Evolutionary conservation across 2,888 invertebrate species (phyloP).

Genomic region (Pyrgus malvae): DNA sequence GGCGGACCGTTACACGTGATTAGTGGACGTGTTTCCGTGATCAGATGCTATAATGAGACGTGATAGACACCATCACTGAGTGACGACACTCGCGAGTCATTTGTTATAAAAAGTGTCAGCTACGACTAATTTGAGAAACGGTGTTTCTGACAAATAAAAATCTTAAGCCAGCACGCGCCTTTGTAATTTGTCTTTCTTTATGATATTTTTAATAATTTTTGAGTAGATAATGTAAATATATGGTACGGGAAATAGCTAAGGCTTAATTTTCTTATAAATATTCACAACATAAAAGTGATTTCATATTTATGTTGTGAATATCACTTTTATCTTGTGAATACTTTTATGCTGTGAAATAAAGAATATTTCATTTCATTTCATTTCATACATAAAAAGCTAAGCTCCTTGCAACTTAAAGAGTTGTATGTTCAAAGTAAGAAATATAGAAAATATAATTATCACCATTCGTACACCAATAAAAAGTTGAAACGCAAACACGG

Average conservation of each 20-base stretch:
- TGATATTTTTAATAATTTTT: background rate
- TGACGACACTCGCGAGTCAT: slow-evolving; percentile 12
- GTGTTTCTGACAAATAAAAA: background rate
- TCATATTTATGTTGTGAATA: no score
- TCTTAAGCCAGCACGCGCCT: background rate
- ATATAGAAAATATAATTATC: background rate
- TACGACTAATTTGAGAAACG: background rate
- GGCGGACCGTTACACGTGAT: slow-evolving; percentile 66
- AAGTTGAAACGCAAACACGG: background rate
- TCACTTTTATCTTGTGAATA: no score
- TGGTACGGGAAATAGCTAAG: no score
- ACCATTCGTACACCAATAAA: background rate
- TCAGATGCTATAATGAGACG: slow-evolving; percentile 65
- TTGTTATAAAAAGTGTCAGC: slow-evolving; percentile 12
- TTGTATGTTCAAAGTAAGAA: background rate
- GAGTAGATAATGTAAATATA: no score
- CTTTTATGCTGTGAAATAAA: no score
- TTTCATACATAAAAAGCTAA: no score
- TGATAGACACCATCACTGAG: slow-evolving; percentile 47
- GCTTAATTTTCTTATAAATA: no score
- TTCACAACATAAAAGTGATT: no score
- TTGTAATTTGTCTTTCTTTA: background rate
- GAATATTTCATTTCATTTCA: no score
- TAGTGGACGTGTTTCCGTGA: slow-evolving; percentile 67
- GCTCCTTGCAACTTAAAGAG: background rate